These are phyloP conservation scores for Motacilla alba DNA, from an alignment of 2,113 vertebrate species.

Conservation along the genomic window DNA sequence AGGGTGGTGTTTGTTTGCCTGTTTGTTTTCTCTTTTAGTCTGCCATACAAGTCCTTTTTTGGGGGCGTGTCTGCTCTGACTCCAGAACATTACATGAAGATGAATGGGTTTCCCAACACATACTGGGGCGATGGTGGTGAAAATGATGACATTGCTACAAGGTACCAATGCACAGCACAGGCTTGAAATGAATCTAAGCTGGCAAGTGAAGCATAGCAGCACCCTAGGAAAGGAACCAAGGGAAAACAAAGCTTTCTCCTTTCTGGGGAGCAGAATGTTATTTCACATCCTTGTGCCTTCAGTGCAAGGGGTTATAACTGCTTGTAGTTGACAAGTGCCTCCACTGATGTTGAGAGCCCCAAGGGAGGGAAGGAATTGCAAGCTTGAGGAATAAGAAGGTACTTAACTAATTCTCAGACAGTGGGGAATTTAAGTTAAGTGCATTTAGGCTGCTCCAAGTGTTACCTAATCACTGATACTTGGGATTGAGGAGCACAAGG, in stretches of 20 bases:
- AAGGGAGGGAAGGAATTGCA: not conserved
- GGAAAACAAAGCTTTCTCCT: not conserved
- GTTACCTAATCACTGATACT: not conserved
- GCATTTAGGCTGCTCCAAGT: not conserved
- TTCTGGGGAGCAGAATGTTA: not conserved
- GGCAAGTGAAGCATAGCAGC: not conserved
- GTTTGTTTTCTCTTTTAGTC: conserved; percentile 26
- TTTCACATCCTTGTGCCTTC: not conserved
- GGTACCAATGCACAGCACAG: conserved; percentile 27
- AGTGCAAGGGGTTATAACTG: not conserved
- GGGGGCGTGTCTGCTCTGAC: conserved; percentile 74
- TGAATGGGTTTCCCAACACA: conserved; percentile 76
- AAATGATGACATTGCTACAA: conserved; percentile 71
- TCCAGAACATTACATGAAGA: conserved; percentile 76
- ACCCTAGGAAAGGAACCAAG: not conserved
- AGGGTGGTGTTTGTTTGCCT: not conserved
- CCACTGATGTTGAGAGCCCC: not conserved
- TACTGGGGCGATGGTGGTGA: conserved; percentile 72
- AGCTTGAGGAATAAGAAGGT: not conserved
- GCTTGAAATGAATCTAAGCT: not conserved
- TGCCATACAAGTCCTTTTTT: conserved; percentile 71
- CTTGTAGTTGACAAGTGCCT: not conserved
- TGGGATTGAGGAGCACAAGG: not conserved
- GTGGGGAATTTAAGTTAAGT: not conserved
- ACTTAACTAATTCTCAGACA: not conserved